Evolutionary conservation across 2,113 vertebrate genomes (phyloP).

Genomic region (Sarotherodon lohbergeri): DNA sequence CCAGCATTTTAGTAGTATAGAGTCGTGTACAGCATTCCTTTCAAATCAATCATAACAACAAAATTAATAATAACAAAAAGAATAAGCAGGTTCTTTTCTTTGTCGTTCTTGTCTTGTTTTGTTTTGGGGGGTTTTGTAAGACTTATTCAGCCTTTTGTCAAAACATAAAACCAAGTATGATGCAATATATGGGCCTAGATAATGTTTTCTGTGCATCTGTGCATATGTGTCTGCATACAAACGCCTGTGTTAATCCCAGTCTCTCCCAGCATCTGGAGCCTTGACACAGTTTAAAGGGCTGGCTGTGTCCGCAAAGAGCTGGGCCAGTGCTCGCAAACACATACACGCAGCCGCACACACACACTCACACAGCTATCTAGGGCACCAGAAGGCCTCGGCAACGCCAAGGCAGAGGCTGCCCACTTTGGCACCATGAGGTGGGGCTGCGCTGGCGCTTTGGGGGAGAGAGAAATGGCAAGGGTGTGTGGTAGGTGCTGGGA

Average conservation of each 20-base stretch:
- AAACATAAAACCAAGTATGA: slow-evolving; percentile 16
- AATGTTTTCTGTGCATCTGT: slow-evolving; percentile 45
- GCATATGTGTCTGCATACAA: slow-evolving; percentile 55
- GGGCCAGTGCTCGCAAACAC: slow-evolving; percentile 53
- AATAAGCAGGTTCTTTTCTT: not conserved
- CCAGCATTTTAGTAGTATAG: not conserved
- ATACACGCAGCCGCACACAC: slow-evolving; percentile 18
- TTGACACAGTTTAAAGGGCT: slow-evolving; percentile 75
- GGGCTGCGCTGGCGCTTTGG: slow-evolving; percentile 59
- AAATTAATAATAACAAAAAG: not conserved
- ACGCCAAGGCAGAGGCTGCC: slow-evolving; percentile 72
- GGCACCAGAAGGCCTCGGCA: slow-evolving; percentile 72
- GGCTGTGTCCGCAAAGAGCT: slow-evolving; percentile 60
- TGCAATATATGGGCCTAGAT: slow-evolving; percentile 16
- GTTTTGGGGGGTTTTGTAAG: not conserved
- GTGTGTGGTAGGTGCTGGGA: slow-evolving; percentile 50
- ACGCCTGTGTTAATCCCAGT: slow-evolving; percentile 67
- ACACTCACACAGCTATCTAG: slow-evolving; percentile 62
- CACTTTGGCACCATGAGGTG: slow-evolving; percentile 68
- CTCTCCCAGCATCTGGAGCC: slow-evolving; percentile 73
- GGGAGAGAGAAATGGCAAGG: slow-evolving; percentile 57
- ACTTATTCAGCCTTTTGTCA: not conserved
- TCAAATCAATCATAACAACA: not conserved
- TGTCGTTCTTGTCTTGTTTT: not conserved
- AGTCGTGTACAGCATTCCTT: not conserved